Conservation (phyloP, 2,888 invertebrate genomes). For the Pachliopta kotzebuea region DNA sequence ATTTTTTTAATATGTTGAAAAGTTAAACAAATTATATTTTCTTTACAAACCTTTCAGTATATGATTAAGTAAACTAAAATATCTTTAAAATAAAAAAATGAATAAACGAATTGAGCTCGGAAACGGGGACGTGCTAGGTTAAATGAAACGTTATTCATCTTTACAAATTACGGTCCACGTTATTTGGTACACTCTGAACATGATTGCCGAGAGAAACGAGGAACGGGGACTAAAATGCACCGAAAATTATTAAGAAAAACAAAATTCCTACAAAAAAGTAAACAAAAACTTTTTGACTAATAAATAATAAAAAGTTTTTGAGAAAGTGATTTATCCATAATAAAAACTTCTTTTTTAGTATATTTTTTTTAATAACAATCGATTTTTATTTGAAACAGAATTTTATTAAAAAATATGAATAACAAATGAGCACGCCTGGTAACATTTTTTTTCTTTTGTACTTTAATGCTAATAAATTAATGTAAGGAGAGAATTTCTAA, state of each 20-base stretch:
- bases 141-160: conserved; percentile 78
- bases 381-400: background rate
- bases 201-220: conserved; percentile 20
- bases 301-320: too few species aligned
- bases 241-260: conserved; percentile 12
- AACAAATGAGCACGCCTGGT: background rate
- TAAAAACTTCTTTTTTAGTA: too few species aligned
- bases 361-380: background rate
- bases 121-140: conserved; percentile 70
- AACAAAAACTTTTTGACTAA: background rate
- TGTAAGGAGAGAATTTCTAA: conserved; percentile 19
- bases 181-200: conserved; percentile 24
- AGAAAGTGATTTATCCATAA: too few species aligned
- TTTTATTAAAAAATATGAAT: too few species aligned
- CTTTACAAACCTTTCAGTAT: background rate
- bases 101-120: conserved; percentile 65
- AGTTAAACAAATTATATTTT: background rate
- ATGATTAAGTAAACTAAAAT: conserved; percentile 52
- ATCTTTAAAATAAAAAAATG: conserved; percentile 73
- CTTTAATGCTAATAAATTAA: conserved; percentile 14
- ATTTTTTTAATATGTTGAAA: background rate
- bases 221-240: conserved; percentile 7
- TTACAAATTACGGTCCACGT: conserved; percentile 75
- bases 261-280: background rate
- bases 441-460: background rate